Evolutionary conservation across 2,113 vertebrate species (phyloP), one percentile per base, ranked within the genome.

Genomic region (Dicerorhinus sumatrensis): DNA sequence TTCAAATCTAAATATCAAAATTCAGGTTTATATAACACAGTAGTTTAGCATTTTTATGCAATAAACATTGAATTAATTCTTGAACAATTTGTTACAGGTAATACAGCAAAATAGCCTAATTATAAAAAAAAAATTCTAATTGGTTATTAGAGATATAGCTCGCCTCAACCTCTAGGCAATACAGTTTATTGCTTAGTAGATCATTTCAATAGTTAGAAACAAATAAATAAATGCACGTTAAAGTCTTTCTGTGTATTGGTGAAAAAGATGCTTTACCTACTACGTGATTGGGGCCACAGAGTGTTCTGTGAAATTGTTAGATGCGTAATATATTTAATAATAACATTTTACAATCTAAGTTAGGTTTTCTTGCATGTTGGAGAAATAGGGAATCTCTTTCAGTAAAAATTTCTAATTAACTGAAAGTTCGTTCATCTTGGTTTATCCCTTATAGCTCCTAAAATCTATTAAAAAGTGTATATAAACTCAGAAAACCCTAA

Each of bases 321-420:
- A 33, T 62, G 1, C 5, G 42, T 21, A 31, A 67, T 87, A 94
- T 54, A 62, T 70, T 91, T 87, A 58, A 67, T 51, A 65, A 56
- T 39, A 62, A 62, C 2, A 39, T 54, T 93, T 91, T 88, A 72
- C 4, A 80, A 39, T 88, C 39, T 58, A 58, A 89, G 9, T 65
- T 79, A 85, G 7, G 2, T 83, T 76, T 46, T 67, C 42, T 70
- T 77, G n/a, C 23, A 31, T 73, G 3, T 62, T 85, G 8, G n/a
- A 93, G 31, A 75, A 93, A 95, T 36, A 70, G 1, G 7, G 4
- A n/a, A 29, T 87, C 39, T 51, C 51, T 82, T 73, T 81, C n/a
- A 65, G 51, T 39, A 31, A 69, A 94, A 94, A 91, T 87, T 90
- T 83, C 48, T 73, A 77, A 73, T 89, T 83, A 92, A 67, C 10